Evolutionary conservation across 2,113 vertebrate species (phyloP).

Genomic region (Peromyscus californicus): DNA sequence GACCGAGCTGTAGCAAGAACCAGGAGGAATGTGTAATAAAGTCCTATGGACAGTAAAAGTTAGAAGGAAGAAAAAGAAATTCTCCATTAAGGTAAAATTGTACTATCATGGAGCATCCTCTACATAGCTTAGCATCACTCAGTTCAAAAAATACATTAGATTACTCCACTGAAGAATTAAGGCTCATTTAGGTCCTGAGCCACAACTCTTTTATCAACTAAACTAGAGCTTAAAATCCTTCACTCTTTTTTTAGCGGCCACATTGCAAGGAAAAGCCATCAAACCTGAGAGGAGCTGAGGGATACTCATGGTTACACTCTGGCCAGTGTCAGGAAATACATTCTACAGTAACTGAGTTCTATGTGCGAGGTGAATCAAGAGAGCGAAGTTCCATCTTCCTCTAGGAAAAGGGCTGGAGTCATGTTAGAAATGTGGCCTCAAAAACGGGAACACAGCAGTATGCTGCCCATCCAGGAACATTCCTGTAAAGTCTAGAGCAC

Average conservation of each 20-base stretch:
- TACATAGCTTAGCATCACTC: not conserved
- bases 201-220: not conserved
- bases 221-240: not conserved
- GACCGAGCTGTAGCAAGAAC: not conserved
- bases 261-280: not conserved
- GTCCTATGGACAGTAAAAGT: not conserved
- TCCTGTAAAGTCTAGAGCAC: not conserved
- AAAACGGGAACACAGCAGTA: not conserved
- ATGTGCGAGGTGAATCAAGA: not conserved
- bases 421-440: not conserved
- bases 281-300: not conserved
- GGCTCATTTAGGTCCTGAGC: not conserved
- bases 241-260: not conserved
- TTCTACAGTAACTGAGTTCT: not conserved
- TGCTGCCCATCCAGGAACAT: no score
- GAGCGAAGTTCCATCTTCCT: not conserved
- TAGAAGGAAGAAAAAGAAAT: not conserved
- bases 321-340: not conserved
- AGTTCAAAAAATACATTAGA: not conserved
- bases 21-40: not conserved
- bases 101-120: not conserved
- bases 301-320: not conserved
- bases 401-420: not conserved
- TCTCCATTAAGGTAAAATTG: not conserved
- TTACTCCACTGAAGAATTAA: not conserved